Evolutionary conservation across 2,888 invertebrate species (phyloP).

Genomic region (Phytoseiulus persimilis): DNA sequence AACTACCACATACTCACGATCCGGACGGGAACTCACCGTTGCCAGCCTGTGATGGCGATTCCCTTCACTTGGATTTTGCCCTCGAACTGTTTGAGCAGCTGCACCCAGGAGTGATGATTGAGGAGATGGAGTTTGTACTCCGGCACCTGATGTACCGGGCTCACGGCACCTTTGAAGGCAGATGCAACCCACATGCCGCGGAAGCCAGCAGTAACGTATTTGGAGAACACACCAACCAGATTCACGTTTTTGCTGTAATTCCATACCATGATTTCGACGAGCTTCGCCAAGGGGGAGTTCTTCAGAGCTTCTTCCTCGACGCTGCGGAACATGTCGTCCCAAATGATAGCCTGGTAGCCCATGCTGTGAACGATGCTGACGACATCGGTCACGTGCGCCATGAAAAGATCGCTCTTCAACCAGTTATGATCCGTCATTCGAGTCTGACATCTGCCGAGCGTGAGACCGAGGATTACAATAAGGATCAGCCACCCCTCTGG

Average conservation of each 20-base stretch:
- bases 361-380: conserved; percentile 52
- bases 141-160: conserved; percentile 63
- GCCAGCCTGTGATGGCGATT: conserved; percentile 65
- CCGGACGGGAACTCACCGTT: conserved; percentile 50
- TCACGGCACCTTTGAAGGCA: conserved; percentile 78
- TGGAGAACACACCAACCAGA: conserved; percentile 14
- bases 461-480: background rate
- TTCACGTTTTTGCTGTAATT: conserved; percentile 16
- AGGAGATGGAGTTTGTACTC: conserved; percentile 60
- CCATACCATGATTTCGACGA: conserved; percentile 58
- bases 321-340: conserved; percentile 71
- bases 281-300: conserved; percentile 52
- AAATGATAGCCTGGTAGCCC: conserved; percentile 60
- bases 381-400: conserved; percentile 58
- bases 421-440: conserved; percentile 20
- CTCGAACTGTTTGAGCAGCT: conserved; percentile 54
- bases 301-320: conserved; percentile 54
- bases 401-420: conserved; percentile 57
- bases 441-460: background rate
- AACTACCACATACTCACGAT: too few relatives aligned
- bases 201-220: conserved; percentile 56
- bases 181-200: conserved; percentile 68
- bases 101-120: conserved; percentile 67
- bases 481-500: too few relatives aligned
- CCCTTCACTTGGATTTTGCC: conserved; percentile 55